Base-by-base conservation (phyloP, 2,113 vertebrate species). In the Tachycineta bicolor region DNA sequence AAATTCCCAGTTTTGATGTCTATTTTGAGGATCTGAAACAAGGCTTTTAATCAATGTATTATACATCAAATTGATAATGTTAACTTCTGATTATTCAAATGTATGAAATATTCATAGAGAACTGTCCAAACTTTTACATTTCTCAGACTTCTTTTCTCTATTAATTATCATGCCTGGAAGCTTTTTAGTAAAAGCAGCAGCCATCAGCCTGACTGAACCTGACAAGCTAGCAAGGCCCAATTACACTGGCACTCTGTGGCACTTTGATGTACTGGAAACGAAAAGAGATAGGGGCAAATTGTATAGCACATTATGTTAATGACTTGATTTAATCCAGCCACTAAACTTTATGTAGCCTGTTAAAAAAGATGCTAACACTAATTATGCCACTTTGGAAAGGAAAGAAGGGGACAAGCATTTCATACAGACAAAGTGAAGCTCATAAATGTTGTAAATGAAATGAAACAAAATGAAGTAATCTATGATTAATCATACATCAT, bases 311-410 rank as follows among this genome's bases (percentile, higher is more conserved):
- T 99, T 99, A 99, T 99, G 99, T 98, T 99, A 99, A 99, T 99
- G 98, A 98, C 98, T 98, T 98, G 99, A 99, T 99, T 99, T 99
- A 99, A 99, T 99, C 98, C 98, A 98, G 98, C 98, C 98, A 98
- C 99, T 99, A 99, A 99, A 99, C 99, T 99, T 99, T 99, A 98
- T 99, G 99, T 99, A 99, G 98, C 98, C 98, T 98, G 98, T 99
- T 99, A 99, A 99, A 98, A 98, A 98, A 98, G 98, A 99, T 98
- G 99, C 99, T 99, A 99, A 99, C 98, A 98, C 98, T 99, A 99
- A 99, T 99, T 99, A 99, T 95, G 96, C 98, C 98, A 98, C 98
- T 98, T 99, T 98, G 95, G 98, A 97, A 98, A 98, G 98, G 98
- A 98, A 98, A 97, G 94, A 97, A 98, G 97, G 98, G 98, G 98